Evolutionary conservation across 2,888 invertebrate species (phyloP).

Genomic region (Acrocyrtus sp.): DNA sequence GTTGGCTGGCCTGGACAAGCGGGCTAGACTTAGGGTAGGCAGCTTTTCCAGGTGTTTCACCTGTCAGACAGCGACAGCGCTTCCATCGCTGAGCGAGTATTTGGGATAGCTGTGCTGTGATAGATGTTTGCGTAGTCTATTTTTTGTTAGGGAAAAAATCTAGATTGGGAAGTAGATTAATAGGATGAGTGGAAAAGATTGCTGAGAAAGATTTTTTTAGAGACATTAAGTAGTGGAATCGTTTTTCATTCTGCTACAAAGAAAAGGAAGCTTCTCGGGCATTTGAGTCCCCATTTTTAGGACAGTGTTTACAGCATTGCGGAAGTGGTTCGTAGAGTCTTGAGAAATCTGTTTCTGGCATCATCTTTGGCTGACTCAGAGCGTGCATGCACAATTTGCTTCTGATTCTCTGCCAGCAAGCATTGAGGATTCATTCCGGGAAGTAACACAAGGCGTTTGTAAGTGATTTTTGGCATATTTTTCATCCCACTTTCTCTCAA

Average conservation of each 20-base stretch:
- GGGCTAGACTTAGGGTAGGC: constrained; percentile 38
- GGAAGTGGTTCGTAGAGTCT: constrained; percentile 38
- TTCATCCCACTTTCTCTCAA: too few species aligned
- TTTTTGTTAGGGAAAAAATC: too few species aligned
- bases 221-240: too few species aligned
- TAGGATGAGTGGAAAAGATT: constrained; percentile 18
- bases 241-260: constrained; percentile 29
- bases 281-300: constrained; percentile 27
- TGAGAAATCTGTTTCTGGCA: constrained; percentile 30
- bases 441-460: too few species aligned
- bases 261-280: constrained; percentile 5
- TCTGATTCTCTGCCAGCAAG: constrained; percentile 39
- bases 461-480: too few species aligned
- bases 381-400: neutral
- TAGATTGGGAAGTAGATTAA: too few species aligned
- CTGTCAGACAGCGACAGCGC: too few species aligned
- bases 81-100: too few species aligned
- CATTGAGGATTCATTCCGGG: too few species aligned
- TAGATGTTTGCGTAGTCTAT: too few species aligned
- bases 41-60: constrained; percentile 36
- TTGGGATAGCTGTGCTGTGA: too few species aligned
- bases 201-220: constrained; percentile 12
- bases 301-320: constrained; percentile 45
- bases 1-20: constrained; percentile 38
- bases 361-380: too few species aligned